Evolutionary conservation across 2,888 invertebrate genomes (phyloP).

Genomic region (Leptodirus hochenwartii): DNA sequence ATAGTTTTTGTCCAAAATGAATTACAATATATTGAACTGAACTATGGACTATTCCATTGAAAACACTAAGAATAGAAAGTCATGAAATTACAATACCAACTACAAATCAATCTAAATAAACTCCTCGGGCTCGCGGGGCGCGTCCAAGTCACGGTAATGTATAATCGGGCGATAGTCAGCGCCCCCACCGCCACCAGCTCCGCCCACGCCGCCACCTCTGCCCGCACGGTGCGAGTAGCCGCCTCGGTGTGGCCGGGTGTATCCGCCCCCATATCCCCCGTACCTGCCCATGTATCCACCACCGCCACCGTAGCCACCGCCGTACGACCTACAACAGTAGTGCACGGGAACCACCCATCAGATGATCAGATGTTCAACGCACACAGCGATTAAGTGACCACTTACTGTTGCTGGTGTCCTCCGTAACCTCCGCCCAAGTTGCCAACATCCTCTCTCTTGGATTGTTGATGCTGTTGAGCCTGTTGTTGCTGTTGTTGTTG

Average conservation of each 20-base stretch:
- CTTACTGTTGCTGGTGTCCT: too few relatives aligned
- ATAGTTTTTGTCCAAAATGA: too few relatives aligned
- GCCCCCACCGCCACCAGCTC: slow-evolving; percentile 49
- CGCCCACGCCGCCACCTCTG: slow-evolving; percentile 46
- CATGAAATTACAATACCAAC: too few relatives aligned
- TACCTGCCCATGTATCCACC: slow-evolving; percentile 7
- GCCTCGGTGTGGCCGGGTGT: slow-evolving; percentile 9
- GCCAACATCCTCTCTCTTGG: too few relatives aligned
- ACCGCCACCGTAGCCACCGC: slow-evolving; percentile 3
- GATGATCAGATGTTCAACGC: too few relatives aligned
- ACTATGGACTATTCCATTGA: too few relatives aligned
- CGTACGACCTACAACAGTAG: slow-evolving; percentile 1
- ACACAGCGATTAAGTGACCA: slow-evolving; percentile 10
- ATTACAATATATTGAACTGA: too few relatives aligned
- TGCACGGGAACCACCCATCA: slow-evolving; percentile 1
- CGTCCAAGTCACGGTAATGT: slow-evolving; percentile 86
- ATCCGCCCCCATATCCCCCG: slow-evolving; percentile 11
- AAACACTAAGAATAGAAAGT: too few relatives aligned
- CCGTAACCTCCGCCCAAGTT: too few relatives aligned
- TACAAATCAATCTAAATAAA: slow-evolving; percentile 53
- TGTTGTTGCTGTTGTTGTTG: slow-evolving; percentile 29
- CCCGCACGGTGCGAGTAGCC: slow-evolving; percentile 18
- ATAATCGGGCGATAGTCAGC: slow-evolving; percentile 76
- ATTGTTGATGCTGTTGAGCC: slow-evolving; percentile 26
- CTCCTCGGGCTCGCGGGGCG: slow-evolving; percentile 79